Base-by-base conservation (phyloP, 1,140 invertebrate species). In the Bilobella aurantiaca region DNA sequence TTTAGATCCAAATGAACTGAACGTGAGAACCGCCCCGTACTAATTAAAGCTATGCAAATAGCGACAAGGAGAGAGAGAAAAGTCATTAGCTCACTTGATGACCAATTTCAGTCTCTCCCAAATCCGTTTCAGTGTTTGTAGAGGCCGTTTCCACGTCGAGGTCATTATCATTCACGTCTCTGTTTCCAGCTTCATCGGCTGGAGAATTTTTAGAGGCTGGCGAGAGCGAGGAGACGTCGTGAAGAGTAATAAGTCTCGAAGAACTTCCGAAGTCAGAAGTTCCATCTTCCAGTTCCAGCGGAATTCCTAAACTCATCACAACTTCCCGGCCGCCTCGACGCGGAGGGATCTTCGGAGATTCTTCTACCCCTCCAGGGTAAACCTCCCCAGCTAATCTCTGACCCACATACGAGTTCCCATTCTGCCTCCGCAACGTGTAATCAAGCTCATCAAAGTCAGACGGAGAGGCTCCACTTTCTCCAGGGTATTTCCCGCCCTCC, bases 341-440 rank as follows among this genome's bases (percentile, higher is more conserved):
- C 31, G 63, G 58, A 23, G 69, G 62, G 30, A 73, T 80, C 77
- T 64, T 81, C 73, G 66, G 81, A 75, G 76, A 81, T 72, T 69
- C 79, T 75, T 75, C 81, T 75, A 53, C 77, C 69, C 21, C 64
- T 27, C 67, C 68, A 18, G 68, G 63, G 72, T 30, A 49, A 30
- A 30, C 80, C 73, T 84, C 85, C 73, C 85, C 84, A 12, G 88
- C 84, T 74, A 91, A 75, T 76, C 87, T 77, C 80, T 90, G 84
- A 74, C 90, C 87, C 73, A 92, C 83, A 79, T 92, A 86, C 63
- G 87, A 85, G 81, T 87, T 89, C 34, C 87, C 79, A 68, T 79
- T 76, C 76, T 88, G 86, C 69, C 90, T 81, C 67, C 86, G 81
- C 42, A 90, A 76, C 75, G 90, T 87, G 77, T 92, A 93, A 76